Evolutionary conservation across 2,888 invertebrate genomes (phyloP).

Genomic region (Epinotia demarniana): DNA sequence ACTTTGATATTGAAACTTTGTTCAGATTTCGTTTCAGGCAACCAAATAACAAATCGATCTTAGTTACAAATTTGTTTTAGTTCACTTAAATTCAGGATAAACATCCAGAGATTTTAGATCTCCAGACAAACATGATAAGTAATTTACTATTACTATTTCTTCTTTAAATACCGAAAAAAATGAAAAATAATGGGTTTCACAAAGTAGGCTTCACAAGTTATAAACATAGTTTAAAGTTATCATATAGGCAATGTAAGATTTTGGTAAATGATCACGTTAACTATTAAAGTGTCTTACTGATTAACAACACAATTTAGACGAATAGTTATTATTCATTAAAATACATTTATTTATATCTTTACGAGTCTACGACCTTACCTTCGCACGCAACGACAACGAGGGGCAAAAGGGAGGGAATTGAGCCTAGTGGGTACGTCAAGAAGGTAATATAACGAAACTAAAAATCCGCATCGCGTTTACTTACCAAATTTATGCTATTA

Average conservation of each 20-base stretch:
- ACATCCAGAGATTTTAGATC: background rate
- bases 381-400: slow-evolving; percentile 50
- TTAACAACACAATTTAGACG: background rate
- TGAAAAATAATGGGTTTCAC: background rate
- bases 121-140: background rate
- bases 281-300: background rate
- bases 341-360: slow-evolving; percentile 42
- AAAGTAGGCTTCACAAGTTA: slow-evolving; percentile 34
- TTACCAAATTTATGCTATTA: background rate
- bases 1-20: background rate
- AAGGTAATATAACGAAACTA: background rate
- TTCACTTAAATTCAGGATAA: background rate
- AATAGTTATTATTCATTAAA: slow-evolving; percentile 12
- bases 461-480: background rate
- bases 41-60: background rate
- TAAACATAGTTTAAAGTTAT: slow-evolving; percentile 37
- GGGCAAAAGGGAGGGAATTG: slow-evolving; percentile 44
- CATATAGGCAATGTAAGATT: background rate
- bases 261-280: background rate
- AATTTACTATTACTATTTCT: background rate
- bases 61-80: background rate
- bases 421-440: slow-evolving; percentile 13
- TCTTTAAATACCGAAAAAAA: background rate
- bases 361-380: slow-evolving; percentile 51
- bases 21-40: background rate